Conservation (phyloP, 2,113 vertebrate species). For the Papio anubis region DNA sequence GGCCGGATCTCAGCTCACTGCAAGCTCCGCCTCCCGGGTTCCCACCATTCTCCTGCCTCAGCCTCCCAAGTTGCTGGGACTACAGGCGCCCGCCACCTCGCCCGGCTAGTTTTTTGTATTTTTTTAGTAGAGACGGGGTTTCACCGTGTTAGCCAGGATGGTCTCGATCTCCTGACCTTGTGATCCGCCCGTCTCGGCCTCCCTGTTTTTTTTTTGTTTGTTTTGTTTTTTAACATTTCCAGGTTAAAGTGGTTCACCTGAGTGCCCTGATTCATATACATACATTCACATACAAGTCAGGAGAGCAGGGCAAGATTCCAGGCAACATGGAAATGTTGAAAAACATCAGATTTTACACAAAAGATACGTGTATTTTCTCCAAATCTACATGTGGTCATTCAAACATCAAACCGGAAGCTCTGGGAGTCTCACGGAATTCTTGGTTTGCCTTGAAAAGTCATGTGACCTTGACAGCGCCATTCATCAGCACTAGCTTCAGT, state of each 20-base stretch:
- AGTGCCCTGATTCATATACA: background rate
- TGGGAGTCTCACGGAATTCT: background rate
- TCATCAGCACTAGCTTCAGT: background rate
- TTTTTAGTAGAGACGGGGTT: too few species aligned
- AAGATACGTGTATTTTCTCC: background rate
- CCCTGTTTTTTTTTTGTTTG: background rate
- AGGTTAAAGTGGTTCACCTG: constrained; percentile 33
- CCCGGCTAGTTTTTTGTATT: too few species aligned
- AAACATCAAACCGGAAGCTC: background rate
- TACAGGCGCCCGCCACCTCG: too few species aligned
- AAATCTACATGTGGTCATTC: background rate
- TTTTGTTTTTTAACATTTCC: constrained; percentile 14
- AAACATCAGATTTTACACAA: background rate
- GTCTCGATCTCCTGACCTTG: too few species aligned
- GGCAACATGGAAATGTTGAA: background rate
- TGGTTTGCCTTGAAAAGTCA: background rate
- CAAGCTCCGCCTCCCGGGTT: too few species aligned
- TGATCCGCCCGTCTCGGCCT: too few species aligned
- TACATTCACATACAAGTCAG: background rate
- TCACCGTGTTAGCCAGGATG: too few species aligned
- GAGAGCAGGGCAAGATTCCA: background rate
- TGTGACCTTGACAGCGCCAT: background rate
- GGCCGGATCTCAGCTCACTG: too few species aligned
- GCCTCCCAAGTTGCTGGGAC: too few species aligned
- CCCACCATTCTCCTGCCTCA: too few species aligned